Base-by-base conservation (phyloP, 2,888 invertebrate species). In the Synergus itoensis region DNA sequence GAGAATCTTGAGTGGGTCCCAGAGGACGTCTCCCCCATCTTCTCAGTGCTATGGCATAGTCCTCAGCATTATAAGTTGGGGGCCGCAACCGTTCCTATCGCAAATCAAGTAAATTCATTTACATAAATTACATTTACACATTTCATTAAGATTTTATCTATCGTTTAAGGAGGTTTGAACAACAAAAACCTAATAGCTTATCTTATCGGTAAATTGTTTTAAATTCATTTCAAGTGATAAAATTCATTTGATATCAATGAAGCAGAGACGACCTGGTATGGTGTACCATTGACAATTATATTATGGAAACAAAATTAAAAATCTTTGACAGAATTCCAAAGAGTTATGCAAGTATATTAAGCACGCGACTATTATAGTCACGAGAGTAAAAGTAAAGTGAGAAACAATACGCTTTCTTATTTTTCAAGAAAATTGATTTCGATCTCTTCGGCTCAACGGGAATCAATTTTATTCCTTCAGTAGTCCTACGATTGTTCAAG, bases 31-130 rank as follows among this genome's bases (percentile, higher is more conserved):
- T 94, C 81, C 96, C 96, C 95, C 96, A 97, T 94, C 97, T 96
- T 90, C 96, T 95, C 82, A 97, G 92, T 0, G 96, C 96, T 4
- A 95, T 93, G 4, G 96, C 96, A 91, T 98, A 98, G 92, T 98
- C 98, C 91, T 98, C 98, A 0, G 98, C 96, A 90, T 98, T 98
- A 93, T 97, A 98, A 21, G 97, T 96, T 0, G 98, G 98, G 45
- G 98, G 97, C 64, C 97, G 94, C 88, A 97, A 96, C 87, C 97
- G 96, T 89, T 97, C 96, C 96, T 96, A 91, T 63, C 36, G 69
- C 64, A 60, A 63, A 76, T 65, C 40, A 76, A 45, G 48, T 40
- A 53, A 62, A 75, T 18, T 75, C 63, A 63, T 65, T 73, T 53
- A 53, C n/a, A 73, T 73, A 73, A 40, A 73, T 4, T 53, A 18